phyloP scores from a whole-genome alignment of 2,797 vertebrate genomes.

The Paguma larvata region DNA sequence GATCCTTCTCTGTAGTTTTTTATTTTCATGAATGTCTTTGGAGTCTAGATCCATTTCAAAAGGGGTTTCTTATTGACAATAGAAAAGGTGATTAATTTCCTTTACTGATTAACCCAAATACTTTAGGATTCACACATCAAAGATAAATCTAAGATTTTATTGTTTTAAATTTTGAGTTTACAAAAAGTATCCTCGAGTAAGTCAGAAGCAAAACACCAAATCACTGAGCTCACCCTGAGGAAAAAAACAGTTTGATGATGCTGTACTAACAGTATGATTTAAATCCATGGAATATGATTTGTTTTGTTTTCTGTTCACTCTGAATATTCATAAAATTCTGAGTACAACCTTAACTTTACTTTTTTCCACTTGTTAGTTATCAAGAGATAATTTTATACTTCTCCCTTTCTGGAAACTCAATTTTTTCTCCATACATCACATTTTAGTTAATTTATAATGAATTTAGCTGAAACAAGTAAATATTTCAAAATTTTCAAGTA shows the following conservation, averaged over 20 bases:
- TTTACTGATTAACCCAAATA: slow-evolving; percentile 35
- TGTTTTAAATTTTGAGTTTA: slow-evolving; percentile 3
- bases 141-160: neutral
- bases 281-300: neutral
- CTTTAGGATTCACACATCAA: neutral
- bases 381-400: neutral
- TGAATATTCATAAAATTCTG: neutral
- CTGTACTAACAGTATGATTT: neutral
- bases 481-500: neutral
- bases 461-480: neutral
- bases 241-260: neutral
- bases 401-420: neutral
- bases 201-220: neutral
- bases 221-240: neutral
- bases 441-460: slow-evolving; percentile 1
- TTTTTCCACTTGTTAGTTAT: slow-evolving; percentile 20
- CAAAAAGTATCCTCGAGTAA: neutral
- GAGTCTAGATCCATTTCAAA: neutral
- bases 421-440: neutral
- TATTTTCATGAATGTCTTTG: neutral
- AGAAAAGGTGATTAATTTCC: neutral
- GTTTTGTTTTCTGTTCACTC: neutral
- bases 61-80: neutral
- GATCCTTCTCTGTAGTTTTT: neutral
- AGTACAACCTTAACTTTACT: neutral